phyloP scores from a whole-genome alignment of 2,113 vertebrate genomes.

The Loxodonta africana region DNA sequence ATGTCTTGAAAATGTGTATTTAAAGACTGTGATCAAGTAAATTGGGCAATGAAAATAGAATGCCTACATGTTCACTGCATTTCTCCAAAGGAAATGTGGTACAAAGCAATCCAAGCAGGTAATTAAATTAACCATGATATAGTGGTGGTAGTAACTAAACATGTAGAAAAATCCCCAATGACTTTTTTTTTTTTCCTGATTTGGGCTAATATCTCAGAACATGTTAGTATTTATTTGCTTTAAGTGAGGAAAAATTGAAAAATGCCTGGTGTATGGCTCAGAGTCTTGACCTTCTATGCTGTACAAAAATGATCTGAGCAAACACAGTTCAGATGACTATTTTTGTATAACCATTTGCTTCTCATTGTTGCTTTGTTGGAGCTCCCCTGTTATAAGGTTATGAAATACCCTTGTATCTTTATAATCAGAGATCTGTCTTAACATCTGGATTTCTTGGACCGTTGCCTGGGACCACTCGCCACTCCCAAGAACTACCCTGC shows the following conservation, averaged over 20 bases:
- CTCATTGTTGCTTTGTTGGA: neutral
- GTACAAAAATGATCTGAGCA: neutral
- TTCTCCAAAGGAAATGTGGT: slow-evolving; percentile 17
- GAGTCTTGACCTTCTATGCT: neutral
- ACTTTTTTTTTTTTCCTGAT: slow-evolving; percentile 48
- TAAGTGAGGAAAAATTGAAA: neutral
- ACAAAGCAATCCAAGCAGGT: neutral
- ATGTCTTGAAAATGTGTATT: neutral
- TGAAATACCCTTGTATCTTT: neutral
- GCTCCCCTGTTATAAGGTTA: neutral
- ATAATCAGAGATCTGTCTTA: neutral
- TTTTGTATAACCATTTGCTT: slow-evolving; percentile 20
- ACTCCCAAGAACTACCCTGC: neutral
- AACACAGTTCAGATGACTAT: neutral
- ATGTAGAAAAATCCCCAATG: neutral
- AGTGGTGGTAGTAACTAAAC: neutral
- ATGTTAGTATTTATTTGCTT: slow-evolving; percentile 16
- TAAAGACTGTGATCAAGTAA: neutral
- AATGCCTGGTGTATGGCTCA: neutral
- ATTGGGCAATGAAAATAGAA: neutral
- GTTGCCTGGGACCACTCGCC: slow-evolving; percentile 29
- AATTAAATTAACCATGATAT: neutral
- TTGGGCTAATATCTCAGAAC: neutral
- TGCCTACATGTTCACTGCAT: neutral
- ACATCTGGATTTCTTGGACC: slow-evolving; percentile 66